A percentile compares a stretch with the other conserved stretches of the same genome.
These are phyloP conservation scores for Otus scops DNA, from an alignment of 2,797 vertebrate species.

Conservation along the genomic window DNA sequence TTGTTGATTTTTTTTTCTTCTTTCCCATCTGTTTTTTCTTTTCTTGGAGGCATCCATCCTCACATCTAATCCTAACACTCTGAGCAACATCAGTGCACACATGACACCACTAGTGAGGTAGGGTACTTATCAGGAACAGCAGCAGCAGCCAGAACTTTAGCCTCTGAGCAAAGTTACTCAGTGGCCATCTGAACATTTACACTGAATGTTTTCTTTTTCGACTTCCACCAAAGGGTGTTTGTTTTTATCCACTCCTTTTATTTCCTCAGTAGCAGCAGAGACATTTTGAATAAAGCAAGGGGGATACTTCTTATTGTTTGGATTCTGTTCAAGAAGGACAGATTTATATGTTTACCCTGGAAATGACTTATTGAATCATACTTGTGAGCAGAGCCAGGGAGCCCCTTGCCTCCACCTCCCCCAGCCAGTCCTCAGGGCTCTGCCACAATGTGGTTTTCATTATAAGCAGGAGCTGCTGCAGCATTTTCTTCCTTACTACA, in stretches of 20 bases:
- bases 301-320: constrained; percentile 49
- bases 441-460: constrained; percentile 62
- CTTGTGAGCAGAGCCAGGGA: constrained; percentile 48
- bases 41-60: background rate
- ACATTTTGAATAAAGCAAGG: constrained; percentile 11
- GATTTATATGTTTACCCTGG: constrained; percentile 64
- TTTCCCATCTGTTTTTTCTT: background rate
- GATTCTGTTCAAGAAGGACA: constrained; percentile 31
- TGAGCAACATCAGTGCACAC: background rate
- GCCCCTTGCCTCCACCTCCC: constrained; percentile 46
- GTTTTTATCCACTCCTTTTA: constrained; percentile 24
- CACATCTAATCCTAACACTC: background rate
- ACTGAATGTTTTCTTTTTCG: background rate
- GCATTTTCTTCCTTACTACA: constrained; percentile 26
- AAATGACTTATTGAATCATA: constrained; percentile 68
- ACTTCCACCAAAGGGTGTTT: constrained; percentile 19
- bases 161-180: background rate
- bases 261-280: constrained; percentile 38
- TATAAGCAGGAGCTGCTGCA: constrained; percentile 28
- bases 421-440: constrained; percentile 23
- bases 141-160: background rate
- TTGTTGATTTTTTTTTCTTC: background rate
- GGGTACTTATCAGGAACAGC: background rate
- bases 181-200: background rate
- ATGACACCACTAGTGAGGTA: background rate